These are phyloP conservation scores for Laterallus jamaicensis DNA, from an alignment of 2,113 vertebrate species.

Conservation along the genomic window DNA sequence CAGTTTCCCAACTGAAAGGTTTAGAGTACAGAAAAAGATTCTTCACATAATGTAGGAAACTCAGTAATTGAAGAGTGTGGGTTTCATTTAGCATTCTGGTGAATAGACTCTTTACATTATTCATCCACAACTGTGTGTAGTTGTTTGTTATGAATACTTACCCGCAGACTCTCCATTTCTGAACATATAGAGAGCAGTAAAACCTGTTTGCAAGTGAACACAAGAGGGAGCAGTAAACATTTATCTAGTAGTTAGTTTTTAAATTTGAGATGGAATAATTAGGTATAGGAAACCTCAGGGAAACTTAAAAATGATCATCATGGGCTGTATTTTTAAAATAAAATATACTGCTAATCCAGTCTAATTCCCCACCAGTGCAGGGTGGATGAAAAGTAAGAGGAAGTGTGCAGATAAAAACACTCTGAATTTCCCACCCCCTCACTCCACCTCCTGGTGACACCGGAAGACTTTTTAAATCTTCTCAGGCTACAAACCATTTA, in stretches of 20 bases:
- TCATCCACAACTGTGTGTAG: background rate
- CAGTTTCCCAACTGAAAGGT: background rate
- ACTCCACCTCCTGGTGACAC: accelerated
- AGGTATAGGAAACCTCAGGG: background rate
- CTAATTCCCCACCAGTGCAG: background rate
- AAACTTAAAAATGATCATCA: background rate
- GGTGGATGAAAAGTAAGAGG: background rate
- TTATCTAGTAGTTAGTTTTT: background rate
- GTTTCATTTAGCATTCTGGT: background rate
- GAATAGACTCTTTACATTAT: background rate
- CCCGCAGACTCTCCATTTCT: background rate
- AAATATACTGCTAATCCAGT: background rate
- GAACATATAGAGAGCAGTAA: accelerated
- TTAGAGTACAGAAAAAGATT: background rate
- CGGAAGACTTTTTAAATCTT: background rate
- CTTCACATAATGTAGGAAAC: background rate
- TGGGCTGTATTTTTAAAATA: background rate
- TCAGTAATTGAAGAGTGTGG: background rate
- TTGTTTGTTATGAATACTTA: background rate
- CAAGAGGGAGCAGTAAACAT: slow-evolving; percentile 36
- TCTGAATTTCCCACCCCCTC: background rate
- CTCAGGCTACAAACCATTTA: background rate
- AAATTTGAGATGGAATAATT: background rate
- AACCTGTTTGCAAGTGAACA: background rate
- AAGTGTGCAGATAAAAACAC: background rate